A percentile compares a stretch with the other conserved stretches of the same genome.
phyloP scores from a whole-genome alignment of 2,888 invertebrate species.

The Morpho deidamia region DNA sequence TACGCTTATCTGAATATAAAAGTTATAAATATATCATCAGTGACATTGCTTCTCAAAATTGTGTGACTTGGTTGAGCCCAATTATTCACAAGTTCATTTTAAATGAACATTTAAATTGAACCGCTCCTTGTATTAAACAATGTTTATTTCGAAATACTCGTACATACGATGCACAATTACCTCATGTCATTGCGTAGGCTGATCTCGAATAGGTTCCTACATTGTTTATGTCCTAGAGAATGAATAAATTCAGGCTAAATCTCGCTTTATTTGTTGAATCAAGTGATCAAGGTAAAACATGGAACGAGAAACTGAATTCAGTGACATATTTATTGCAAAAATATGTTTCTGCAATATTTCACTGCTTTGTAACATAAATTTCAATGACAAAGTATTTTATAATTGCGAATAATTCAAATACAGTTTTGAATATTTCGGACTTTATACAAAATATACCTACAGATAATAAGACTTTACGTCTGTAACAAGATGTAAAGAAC shows the following conservation, averaged over 20 bases:
- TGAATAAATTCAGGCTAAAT: constrained; percentile 16
- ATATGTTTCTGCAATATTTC: neutral
- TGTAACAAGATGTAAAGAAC: too few relatives aligned
- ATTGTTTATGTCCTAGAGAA: constrained; percentile 14
- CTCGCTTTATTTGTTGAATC: constrained; percentile 14
- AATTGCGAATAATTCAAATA: too few relatives aligned
- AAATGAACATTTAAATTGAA: too few relatives aligned
- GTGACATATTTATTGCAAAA: constrained; percentile 9
- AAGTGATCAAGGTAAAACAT: constrained; percentile 12
- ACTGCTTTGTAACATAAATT: neutral
- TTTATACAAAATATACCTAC: too few relatives aligned
- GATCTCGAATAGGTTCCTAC: neutral
- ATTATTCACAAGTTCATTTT: too few relatives aligned
- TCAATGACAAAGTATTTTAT: constrained; percentile 1
- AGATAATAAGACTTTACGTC: too few relatives aligned
- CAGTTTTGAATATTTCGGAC: too few relatives aligned
- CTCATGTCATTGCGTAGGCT: constrained; percentile 16
- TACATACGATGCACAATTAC: constrained; percentile 20
- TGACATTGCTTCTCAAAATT: too few relatives aligned
- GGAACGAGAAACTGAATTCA: constrained; percentile 8
- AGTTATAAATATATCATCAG: too few relatives aligned
- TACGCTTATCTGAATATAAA: too few relatives aligned
- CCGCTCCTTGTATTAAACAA: neutral
- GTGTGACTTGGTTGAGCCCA: too few relatives aligned
- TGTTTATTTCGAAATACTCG: neutral